These are phyloP conservation scores for Epinephelus coioides DNA, from an alignment of 2,797 vertebrate species.

Conservation along the genomic window DNA sequence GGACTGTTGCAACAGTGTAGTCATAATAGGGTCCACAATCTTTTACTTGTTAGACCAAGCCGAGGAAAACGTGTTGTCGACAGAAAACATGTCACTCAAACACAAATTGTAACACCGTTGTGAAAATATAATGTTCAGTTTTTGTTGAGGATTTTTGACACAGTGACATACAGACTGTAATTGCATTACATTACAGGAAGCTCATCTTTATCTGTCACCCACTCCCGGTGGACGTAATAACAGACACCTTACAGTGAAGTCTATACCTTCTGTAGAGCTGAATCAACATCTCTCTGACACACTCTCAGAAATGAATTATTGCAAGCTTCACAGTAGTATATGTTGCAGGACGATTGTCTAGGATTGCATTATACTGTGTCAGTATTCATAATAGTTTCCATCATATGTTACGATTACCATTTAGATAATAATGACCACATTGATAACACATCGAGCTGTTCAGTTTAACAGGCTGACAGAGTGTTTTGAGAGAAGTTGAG, in stretches of 20 bases:
- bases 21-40: slow-evolving; percentile 15
- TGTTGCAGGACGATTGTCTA: slow-evolving; percentile 19
- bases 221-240: slow-evolving; percentile 11
- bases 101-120: background rate
- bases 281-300: slow-evolving; percentile 39
- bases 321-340: background rate
- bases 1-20: slow-evolving; percentile 30
- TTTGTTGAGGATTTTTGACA: background rate
- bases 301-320: background rate
- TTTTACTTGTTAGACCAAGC: slow-evolving; percentile 2
- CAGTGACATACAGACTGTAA: background rate
- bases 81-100: background rate
- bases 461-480: background rate
- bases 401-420: background rate
- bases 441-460: background rate
- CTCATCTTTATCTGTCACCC: slow-evolving; percentile 2
- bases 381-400: slow-evolving; percentile 7
- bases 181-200: slow-evolving; percentile 23
- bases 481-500: too few relatives aligned
- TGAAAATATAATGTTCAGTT: background rate
- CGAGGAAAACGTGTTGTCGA: slow-evolving; percentile 11
- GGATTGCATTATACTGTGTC: slow-evolving; percentile 27
- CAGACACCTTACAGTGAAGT: background rate
- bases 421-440: background rate
- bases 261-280: slow-evolving; percentile 5